Base-by-base conservation (phyloP, 2,888 invertebrate species). In the Chelonus formosanus region DNA sequence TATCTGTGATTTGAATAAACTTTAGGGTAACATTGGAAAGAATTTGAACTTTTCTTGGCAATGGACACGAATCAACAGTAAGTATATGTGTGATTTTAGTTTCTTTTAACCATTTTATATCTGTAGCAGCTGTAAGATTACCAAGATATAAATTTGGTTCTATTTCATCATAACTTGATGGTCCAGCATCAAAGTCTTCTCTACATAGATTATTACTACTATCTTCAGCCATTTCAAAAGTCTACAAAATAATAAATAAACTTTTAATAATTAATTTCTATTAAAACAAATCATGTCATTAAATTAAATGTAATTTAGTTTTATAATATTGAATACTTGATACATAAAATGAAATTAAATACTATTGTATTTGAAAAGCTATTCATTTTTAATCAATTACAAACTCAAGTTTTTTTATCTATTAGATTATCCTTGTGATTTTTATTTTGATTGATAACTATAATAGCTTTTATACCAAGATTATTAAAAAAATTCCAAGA, bases 61-160 rank as follows among this genome's bases (percentile, higher is more conserved):
- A 84, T 0, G 95, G 95, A 76, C 94, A 93, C 8, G 93, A 89
- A 79, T 95, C 95, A 67, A 95, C 87, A 0, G 95, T 95, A 55
- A 96, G 85, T 73, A 96, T 91, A 79, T 93, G 91, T 2, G 89
- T 90, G 67, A 95, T 90, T 72, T 89, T 87, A 35, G 89, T 86
- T 56, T 87, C 87, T 67, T 88, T 88, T 64, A 95, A 77, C 40
- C 90, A 90, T 63, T 89, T 88, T 69, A 89, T 84, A 79, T 94
- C 91, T 44, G 91, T 89, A 2, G 95, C 95, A 70, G 93, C 93
- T 44, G 92, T 90, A 68, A 94, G 83, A 80, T 94, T 94, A 31
- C 95, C 87, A 36, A 90, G 83, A 79, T 85, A 89, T n/a, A 90
- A 77, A 66, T 87, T 86, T 36, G 85, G 78, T 74, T 88, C 88